Evolutionary conservation across 1,140 invertebrate genomes (phyloP).

Genomic region (Caerostris darwini): DNA sequence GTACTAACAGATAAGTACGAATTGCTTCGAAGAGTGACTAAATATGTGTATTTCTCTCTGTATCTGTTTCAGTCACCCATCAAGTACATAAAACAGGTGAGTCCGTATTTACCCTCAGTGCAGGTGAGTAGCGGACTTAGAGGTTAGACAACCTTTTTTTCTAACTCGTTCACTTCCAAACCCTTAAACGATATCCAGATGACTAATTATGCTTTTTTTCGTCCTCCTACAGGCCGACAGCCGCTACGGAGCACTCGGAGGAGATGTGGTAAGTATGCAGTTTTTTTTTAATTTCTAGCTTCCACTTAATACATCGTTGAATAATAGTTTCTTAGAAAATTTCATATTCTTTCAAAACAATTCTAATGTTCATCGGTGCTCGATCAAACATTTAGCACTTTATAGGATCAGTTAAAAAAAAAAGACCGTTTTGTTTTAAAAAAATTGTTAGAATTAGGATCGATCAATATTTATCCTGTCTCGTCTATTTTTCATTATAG

Average conservation of each 20-base stretch:
- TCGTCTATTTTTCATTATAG: no score
- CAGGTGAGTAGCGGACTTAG: conserved; percentile 19
- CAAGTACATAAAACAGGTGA: conserved; percentile 75
- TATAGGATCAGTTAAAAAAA: no score
- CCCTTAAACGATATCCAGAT: neutral
- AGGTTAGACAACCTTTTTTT: neutral
- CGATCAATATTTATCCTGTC: no score
- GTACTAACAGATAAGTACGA: no score
- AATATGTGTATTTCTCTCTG: conserved; percentile 33
- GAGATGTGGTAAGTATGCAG: conserved; percentile 63
- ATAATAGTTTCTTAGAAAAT: no score
- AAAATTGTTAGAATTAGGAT: no score
- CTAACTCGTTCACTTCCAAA: neutral
- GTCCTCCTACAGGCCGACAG: conserved; percentile 63
- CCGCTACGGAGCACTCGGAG: conserved; percentile 45
- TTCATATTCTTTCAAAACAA: no score
- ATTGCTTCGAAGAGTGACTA: neutral
- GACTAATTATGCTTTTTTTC: conserved; percentile 39
- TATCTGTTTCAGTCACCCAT: conserved; percentile 70
- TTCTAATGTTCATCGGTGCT: no score
- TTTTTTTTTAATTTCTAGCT: neutral
- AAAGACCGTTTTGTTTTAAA: no score
- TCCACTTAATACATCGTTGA: no score
- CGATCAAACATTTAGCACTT: no score
- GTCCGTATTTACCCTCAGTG: conserved; percentile 79